Conservation (phyloP, 2,113 vertebrate genomes). For the Phainopepla nitens region DNA sequence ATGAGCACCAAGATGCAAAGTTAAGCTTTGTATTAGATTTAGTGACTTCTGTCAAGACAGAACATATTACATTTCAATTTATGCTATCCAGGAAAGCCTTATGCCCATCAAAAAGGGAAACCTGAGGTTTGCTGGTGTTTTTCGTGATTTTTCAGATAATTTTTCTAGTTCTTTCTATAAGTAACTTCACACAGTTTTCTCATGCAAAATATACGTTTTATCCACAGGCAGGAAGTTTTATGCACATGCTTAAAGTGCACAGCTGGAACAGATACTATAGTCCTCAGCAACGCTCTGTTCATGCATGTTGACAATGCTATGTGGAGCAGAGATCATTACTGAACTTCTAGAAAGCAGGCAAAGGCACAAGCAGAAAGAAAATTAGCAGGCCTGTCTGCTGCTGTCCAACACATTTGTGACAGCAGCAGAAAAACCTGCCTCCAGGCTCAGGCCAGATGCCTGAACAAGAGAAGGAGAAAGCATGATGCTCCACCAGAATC, state of each 20-base stretch:
- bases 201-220: background rate
- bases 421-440: background rate
- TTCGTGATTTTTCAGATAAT: background rate
- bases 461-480: background rate
- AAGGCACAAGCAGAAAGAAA: background rate
- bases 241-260: background rate
- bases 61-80: background rate
- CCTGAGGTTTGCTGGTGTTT: rapidly evolving
- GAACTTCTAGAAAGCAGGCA: background rate
- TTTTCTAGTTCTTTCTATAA: background rate
- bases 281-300: rapidly evolving
- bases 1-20: background rate
- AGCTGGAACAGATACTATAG: background rate
- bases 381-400: background rate
- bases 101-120: background rate
- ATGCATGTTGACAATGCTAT: background rate
- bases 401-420: background rate
- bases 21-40: background rate
- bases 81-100: background rate
- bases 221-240: background rate
- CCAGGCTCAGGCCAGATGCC: rapidly evolving
- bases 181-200: background rate
- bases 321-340: background rate
- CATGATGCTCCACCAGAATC: background rate
- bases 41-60: background rate